These are phyloP conservation scores for Pectinophora gossypiella DNA, from an alignment of 1,140 invertebrate species.

Conservation along the genomic window DNA sequence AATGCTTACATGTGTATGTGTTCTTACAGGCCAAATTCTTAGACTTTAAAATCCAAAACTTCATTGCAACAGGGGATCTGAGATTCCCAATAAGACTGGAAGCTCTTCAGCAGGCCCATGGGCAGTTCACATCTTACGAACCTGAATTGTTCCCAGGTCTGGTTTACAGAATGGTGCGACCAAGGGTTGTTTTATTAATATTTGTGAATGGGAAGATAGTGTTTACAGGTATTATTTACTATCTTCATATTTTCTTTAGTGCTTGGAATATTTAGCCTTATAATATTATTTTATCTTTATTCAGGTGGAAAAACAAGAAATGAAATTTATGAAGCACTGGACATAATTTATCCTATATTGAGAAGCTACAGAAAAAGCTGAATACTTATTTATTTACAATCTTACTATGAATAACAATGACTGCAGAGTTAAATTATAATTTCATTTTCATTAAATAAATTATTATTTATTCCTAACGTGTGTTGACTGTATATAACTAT, in stretches of 20 bases:
- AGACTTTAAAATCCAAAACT: conserved; percentile 99
- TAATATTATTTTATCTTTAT: conserved; percentile 32
- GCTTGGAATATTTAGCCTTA: not conserved
- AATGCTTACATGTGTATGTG: conserved; percentile 61
- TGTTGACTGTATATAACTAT: too few species aligned
- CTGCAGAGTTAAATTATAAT: not conserved
- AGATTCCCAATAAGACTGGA: conserved; percentile 98
- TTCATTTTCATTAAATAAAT: not conserved
- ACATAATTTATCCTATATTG: conserved; percentile 97
- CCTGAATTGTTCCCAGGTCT: conserved; percentile 97
- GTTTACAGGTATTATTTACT: conserved; percentile 86
- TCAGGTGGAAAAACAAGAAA: conserved; percentile 93
- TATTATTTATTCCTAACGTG: not conserved
- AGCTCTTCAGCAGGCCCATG: conserved; percentile 94
- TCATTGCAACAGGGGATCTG: conserved; percentile 98
- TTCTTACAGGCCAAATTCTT: conserved; percentile 90
- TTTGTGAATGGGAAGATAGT: conserved; percentile 99
- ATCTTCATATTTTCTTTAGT: too few species aligned
- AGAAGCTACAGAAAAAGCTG: conserved; percentile 94
- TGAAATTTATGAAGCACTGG: conserved; percentile 96
- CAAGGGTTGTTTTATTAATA: conserved; percentile 95
- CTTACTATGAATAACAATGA: not conserved
- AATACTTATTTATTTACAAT: conserved; percentile 8
- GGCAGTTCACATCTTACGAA: conserved; percentile 96
- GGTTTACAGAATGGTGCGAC: conserved; percentile 98